phyloP scores from a whole-genome alignment of 2,888 invertebrate species.

The Apotomis capreana region DNA sequence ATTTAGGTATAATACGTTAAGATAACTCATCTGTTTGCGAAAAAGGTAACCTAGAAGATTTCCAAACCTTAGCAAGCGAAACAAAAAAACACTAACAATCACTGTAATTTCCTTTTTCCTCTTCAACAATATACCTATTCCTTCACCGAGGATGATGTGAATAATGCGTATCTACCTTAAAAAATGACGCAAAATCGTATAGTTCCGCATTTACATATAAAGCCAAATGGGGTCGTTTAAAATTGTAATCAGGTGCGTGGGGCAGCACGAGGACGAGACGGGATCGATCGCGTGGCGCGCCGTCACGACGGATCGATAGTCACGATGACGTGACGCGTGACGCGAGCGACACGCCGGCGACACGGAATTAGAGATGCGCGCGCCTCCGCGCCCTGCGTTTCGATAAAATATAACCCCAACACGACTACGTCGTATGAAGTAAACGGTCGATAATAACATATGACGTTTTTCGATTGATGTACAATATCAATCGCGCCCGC shows the following conservation, averaged over 20 bases:
- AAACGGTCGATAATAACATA: background rate
- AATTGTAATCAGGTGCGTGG: slow-evolving; percentile 56
- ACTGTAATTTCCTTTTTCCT: too few species aligned
- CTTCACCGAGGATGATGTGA: slow-evolving; percentile 2
- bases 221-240: slow-evolving; percentile 39
- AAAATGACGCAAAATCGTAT: slow-evolving; percentile 31
- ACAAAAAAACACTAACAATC: background rate
- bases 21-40: too few species aligned
- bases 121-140: slow-evolving; percentile 4
- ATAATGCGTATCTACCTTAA: slow-evolving; percentile 14
- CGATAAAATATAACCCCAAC: slow-evolving; percentile 45
- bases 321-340: slow-evolving; percentile 48
- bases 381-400: slow-evolving; percentile 53
- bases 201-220: slow-evolving; percentile 35
- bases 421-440: background rate
- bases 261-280: slow-evolving; percentile 53
- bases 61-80: background rate
- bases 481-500: slow-evolving; percentile 68
- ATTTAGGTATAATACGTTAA: too few species aligned
- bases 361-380: slow-evolving; percentile 16
- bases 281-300: slow-evolving; percentile 26
- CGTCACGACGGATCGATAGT: slow-evolving; percentile 35
- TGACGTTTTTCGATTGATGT: slow-evolving; percentile 4
- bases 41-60: too few species aligned
- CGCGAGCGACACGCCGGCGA: slow-evolving; percentile 45